Conservation (phyloP, 2,888 invertebrate genomes). For the Dioctria linearis region DNA sequence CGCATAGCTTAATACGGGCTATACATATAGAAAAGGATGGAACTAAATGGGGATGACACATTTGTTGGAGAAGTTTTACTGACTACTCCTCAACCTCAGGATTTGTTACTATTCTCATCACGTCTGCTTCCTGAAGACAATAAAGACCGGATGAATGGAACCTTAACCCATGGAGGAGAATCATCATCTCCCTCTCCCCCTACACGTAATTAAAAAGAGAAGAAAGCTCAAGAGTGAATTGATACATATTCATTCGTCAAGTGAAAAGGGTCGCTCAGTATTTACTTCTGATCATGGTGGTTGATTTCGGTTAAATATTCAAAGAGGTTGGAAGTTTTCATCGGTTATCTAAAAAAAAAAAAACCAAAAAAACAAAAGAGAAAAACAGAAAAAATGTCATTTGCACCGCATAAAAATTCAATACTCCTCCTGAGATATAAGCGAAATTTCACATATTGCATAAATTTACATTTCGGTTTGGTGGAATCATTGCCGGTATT, state of each 20-base stretch:
- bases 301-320: conserved; percentile 32
- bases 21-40: neutral
- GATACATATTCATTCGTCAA: conserved; percentile 34
- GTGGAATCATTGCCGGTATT: neutral
- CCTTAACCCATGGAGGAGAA: conserved; percentile 3
- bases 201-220: conserved; percentile 32
- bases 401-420: conserved; percentile 40
- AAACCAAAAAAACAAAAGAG: too few species aligned
- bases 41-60: conserved; percentile 51
- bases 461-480: conserved; percentile 32
- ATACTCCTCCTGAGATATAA: conserved; percentile 7
- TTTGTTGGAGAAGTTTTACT: conserved; percentile 29
- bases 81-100: conserved; percentile 34
- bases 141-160: conserved; percentile 48
- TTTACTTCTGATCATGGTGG: conserved; percentile 13
- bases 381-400: conserved; percentile 6
- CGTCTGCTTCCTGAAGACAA: conserved; percentile 54
- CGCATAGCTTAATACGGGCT: too few species aligned
- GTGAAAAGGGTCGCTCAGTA: conserved; percentile 18
- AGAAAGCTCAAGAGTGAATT: conserved; percentile 18
- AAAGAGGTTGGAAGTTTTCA: conserved; percentile 7
- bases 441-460: conserved; percentile 13
- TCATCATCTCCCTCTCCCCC: neutral
- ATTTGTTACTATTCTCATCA: conserved; percentile 53
- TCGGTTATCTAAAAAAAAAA: neutral